Evolutionary conservation across 2,113 vertebrate genomes (phyloP), one percentile per base, ranked within the genome.

Genomic region (Onychostruthus taczanowskii): DNA sequence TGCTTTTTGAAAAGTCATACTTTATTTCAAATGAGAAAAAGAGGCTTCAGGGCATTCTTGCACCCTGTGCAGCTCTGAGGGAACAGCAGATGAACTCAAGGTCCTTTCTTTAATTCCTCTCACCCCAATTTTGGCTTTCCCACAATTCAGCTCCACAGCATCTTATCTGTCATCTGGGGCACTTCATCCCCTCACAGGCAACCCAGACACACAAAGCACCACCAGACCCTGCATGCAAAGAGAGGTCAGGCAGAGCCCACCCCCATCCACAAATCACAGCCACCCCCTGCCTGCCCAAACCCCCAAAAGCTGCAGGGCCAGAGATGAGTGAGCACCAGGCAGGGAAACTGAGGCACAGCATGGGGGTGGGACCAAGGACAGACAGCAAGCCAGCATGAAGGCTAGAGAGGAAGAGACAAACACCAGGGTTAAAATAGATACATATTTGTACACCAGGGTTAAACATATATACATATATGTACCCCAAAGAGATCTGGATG

Each of bases 261-360:
- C 8, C 21, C 27, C 8, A 10, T 1, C 21, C 39, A 14, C 6
- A 21, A 46, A 41, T 6, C n/a, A 11, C 24, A 85, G 9, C 16
- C 37, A 63, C 1, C 16, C 21, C 27, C 50, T 15, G 53, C 22
- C 68, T 50, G 49, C 43, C 50, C 22, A 4, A 10, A 6, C 0
- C n/a, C 15, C 21, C 33, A 10, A 0, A 1, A 0, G 43, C 35
- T 37, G 11, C 5, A 1, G 55, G 33, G 22, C 11, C 37, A 78
- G 33, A 1, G 43, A 33, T 0, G 37, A 39, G 41, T 4, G n/a
- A 41, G 50, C 46, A 67, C 13, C 11, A 26, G 50, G n/a, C 43
- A 47, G 77, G 56, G 53, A 70, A 87, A 70, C 31, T 10, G 66
- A 95, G 68, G 31, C 39, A 91, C 20, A 9, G 27, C 5, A 1